Evolutionary conservation across 2,113 vertebrate genomes (phyloP), one percentile per base, ranked within the genome.

Genomic region (Cavia aperea): DNA sequence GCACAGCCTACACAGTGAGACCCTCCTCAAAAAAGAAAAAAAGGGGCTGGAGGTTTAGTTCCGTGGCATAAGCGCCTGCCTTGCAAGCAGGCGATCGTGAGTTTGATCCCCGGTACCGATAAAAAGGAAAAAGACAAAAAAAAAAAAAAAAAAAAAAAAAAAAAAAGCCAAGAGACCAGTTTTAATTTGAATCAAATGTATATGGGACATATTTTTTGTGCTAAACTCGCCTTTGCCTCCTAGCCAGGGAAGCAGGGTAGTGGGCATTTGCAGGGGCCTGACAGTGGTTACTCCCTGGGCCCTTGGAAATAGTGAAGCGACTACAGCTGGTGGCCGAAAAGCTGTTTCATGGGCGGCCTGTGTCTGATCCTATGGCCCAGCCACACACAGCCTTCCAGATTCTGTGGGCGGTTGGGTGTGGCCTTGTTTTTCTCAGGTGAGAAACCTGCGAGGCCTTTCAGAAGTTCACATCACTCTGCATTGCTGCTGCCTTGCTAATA

Each of bases 331-430:
- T 0, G 16, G 68, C 60, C 54, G 66, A 88, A 89, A 87, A 93
- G 2, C 62, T 82, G 29, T 54, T 0, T 0, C 56, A 51, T 86
- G 70, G 51, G 79, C 21, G 36, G 19, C 73, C 79, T 87, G 39
- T 36, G 54, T 93, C 88, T 81, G 0, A 70, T 90, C 36, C 88
- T 73, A 43, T 13, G 94, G 81, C 72, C 88, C 90, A 96, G 89
- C 85, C 81, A 36, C 58, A 54, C 18, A 75, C 46, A 62, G 43
- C 82, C 87, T 92, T 82, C n/a, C 78, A 89, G 84, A 96, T 91
- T 93, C 94, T 81, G 68, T 96, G 93, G 43, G 93, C 86, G 92
- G 79, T 89, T 94, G 93, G 86, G 85, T 95, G 70, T 90, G 95
- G 86, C 88, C 89, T 5, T 23, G 43, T 92, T 93, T 93, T 95